Base-by-base conservation (phyloP, 2,113 vertebrate species). In the Phaethon lepturus region DNA sequence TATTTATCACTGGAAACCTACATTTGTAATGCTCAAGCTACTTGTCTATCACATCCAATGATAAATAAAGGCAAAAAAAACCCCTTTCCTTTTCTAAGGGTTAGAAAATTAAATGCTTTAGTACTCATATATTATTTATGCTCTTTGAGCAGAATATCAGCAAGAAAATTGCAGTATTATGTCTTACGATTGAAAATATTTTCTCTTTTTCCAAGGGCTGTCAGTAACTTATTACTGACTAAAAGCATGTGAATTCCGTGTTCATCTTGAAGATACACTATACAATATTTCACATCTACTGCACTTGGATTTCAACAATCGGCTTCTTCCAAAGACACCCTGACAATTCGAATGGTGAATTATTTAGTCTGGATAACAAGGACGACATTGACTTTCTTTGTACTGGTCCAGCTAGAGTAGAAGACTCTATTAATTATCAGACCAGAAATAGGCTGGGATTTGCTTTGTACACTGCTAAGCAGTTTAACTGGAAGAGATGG, bases 401-500 rank as follows among this genome's bases (percentile, higher is more conserved):
- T 93, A 76, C 40, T 71, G 23, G 19, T 91, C 53, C 56, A 77
- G 72, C 90, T 76, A 45, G 77, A 73, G 66, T 63, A 71, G 88
- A 90, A 90, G 90, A 63, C 86, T 87, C 90, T 86, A 71, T 97
- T 97, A 97, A 98, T 97, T 93, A 95, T 76, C 78, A 91, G 96
- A 73, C 74, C 75, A 88, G 94, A 96, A 97, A 60, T 52, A 81
- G 95, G 55, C 60, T 95, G 88, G 73, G 82, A 97, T 98, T 97
- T 92, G 67, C 78, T 97, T 95, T 96, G 90, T 95, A 86, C 86
- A 64, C 68, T 85, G 86, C 75, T 97, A 86, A 97, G 90, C 67
- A 83, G 85, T 98, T 97, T 96, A 96, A 94, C 95, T 92, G 71
- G 55, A 83, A 94, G 93, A 97, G 90, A 97, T 97, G 95, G 90